Conservation (phyloP, 2,888 invertebrate genomes). For the Osedax frankpressi region DNA sequence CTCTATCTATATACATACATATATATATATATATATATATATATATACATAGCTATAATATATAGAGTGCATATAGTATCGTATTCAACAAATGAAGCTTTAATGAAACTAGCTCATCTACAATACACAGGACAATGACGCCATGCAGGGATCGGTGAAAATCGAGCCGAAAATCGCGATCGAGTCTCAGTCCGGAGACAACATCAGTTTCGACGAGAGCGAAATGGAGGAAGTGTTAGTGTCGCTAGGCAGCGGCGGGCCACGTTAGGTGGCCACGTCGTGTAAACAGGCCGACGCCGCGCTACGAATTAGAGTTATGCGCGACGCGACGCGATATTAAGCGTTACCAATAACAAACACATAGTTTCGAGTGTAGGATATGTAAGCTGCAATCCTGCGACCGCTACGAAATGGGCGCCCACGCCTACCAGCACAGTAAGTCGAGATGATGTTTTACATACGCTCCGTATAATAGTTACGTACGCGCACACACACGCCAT, state of each 20-base stretch:
- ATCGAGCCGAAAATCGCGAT: not conserved
- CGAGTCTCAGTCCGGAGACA: not conserved
- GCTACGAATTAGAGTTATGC: no score
- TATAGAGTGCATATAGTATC: no score
- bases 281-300: no score
- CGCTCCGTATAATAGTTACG: not conserved
- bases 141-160: not conserved
- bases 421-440: not conserved
- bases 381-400: not conserved
- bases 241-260: not conserved
- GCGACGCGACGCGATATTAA: no score
- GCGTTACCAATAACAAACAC: no score
- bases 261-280: no score
- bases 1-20: not conserved
- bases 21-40: not conserved
- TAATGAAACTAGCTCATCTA: no score
- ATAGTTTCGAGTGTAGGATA: not conserved
- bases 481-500: not conserved
- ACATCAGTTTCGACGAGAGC: not conserved
- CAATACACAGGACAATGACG: not conserved
- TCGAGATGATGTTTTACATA: no score
- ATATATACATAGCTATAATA: not conserved
- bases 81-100: no score
- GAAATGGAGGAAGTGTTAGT: not conserved
- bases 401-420: not conserved